phyloP scores from a whole-genome alignment of 2,888 invertebrate species.

The Orthonevra nobilis region DNA sequence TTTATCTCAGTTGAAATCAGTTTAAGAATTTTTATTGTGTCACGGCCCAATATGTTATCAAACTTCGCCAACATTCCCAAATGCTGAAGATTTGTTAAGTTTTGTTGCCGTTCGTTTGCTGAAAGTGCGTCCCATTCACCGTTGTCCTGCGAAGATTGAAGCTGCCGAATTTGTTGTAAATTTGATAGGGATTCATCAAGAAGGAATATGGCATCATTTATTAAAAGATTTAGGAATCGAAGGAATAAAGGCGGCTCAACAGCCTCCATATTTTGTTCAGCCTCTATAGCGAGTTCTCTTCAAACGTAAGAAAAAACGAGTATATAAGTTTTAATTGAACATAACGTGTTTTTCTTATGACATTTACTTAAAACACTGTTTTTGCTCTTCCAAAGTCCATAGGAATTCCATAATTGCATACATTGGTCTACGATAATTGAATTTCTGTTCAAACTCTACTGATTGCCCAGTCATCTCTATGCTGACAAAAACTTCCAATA shows the following conservation, averaged over 20 bases:
- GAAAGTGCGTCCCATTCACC: conserved; percentile 88
- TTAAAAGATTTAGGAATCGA: conserved; percentile 96
- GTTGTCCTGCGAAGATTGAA: conserved; percentile 87
- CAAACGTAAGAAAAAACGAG: conserved; percentile 72
- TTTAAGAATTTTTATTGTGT: conserved; percentile 92
- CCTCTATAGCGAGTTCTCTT: conserved; percentile 88
- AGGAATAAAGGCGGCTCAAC: conserved; percentile 95
- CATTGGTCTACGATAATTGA: conserved; percentile 97
- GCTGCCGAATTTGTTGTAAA: conserved; percentile 92
- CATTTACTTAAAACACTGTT: conserved; percentile 86
- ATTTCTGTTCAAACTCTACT: conserved; percentile 97
- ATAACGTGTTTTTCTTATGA: background rate
- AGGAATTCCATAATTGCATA: conserved; percentile 95
- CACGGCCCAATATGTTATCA: conserved; percentile 94
- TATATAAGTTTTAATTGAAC: no score
- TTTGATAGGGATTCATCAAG: conserved; percentile 94
- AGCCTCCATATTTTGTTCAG: conserved; percentile 93
- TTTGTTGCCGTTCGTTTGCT: conserved; percentile 87
- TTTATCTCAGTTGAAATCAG: conserved; percentile 88
- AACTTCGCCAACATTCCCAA: conserved; percentile 92
- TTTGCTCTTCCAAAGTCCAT: conserved; percentile 91
- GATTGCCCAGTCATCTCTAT: conserved; percentile 98
- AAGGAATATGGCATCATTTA: conserved; percentile 98
- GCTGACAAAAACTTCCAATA: conserved; percentile 96
- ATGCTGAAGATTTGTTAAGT: conserved; percentile 86